phyloP scores from a whole-genome alignment of 2,888 invertebrate genomes.

The Apamea monoglypha region DNA sequence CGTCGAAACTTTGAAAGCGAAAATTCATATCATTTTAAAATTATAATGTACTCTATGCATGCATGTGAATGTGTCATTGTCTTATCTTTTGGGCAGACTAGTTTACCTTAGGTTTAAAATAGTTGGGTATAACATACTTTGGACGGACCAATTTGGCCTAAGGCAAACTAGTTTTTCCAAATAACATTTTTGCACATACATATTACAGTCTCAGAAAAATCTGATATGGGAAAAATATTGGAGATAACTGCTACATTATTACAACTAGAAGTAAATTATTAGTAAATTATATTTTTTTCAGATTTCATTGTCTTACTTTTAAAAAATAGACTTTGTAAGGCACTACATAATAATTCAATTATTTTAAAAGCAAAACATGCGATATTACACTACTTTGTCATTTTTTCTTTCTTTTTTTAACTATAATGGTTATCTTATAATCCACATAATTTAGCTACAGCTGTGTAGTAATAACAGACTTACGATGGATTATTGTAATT shows the following conservation, averaged over 20 bases:
- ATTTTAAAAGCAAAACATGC: slow-evolving; percentile 42
- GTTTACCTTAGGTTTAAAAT: slow-evolving; percentile 30
- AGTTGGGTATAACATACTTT: slow-evolving; percentile 28
- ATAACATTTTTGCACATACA: slow-evolving; percentile 4
- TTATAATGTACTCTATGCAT: background rate
- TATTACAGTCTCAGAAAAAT: slow-evolving; percentile 3
- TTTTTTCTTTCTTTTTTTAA: slow-evolving; percentile 16
- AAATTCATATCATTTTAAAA: slow-evolving; percentile 62
- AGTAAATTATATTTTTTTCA: slow-evolving; percentile 24
- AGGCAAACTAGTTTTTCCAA: slow-evolving; percentile 17
- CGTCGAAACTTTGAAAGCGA: slow-evolving; percentile 83
- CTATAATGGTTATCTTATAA: background rate
- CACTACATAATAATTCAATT: slow-evolving; percentile 55
- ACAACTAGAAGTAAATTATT: slow-evolving; percentile 18
- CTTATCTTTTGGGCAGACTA: background rate
- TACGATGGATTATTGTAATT: slow-evolving; percentile 94
- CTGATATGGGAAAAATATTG: slow-evolving; percentile 3
- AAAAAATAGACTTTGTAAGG: slow-evolving; percentile 61
- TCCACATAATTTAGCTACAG: slow-evolving; percentile 79
- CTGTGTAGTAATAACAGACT: slow-evolving; percentile 97
- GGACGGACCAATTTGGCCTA: slow-evolving; percentile 39
- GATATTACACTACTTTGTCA: slow-evolving; percentile 41
- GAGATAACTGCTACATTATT: slow-evolving; percentile 17
- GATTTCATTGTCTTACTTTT: slow-evolving; percentile 18
- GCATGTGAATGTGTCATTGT: slow-evolving; percentile 26